These are phyloP conservation scores for Sarotherodon lohbergeri DNA, from an alignment of 2,113 vertebrate genomes.

Conservation along the genomic window DNA sequence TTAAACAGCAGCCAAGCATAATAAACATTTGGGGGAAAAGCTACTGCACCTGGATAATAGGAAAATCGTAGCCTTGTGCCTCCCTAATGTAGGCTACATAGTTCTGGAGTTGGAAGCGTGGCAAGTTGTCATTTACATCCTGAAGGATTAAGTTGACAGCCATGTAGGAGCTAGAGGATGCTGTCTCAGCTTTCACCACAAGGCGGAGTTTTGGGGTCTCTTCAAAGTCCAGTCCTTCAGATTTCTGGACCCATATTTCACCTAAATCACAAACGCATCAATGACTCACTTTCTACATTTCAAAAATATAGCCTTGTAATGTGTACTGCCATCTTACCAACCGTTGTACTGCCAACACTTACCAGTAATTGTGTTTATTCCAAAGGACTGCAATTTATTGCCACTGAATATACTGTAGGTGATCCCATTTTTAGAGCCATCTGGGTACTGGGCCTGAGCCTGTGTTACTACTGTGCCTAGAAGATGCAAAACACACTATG, in stretches of 20 bases:
- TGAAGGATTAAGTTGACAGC: constrained; percentile 88
- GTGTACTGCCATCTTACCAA: background rate
- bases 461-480: constrained; percentile 82
- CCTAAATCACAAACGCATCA: constrained; percentile 67
- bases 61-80: constrained; percentile 84
- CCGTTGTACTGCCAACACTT: background rate
- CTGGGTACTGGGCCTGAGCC: constrained; percentile 79
- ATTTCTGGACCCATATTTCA: constrained; percentile 85
- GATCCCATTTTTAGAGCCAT: constrained; percentile 82
- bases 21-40: constrained; percentile 9
- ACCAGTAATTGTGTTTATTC: constrained; percentile 88
- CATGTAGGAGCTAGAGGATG: constrained; percentile 83
- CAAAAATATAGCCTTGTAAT: background rate
- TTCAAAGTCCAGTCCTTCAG: constrained; percentile 87
- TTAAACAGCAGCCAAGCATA: constrained; percentile 33
- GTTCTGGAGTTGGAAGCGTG: constrained; percentile 90
- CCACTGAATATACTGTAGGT: constrained; percentile 93
- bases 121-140: constrained; percentile 92
- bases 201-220: constrained; percentile 84
- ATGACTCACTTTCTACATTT: background rate
- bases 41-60: constrained; percentile 83
- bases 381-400: constrained; percentile 82
- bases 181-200: constrained; percentile 91
- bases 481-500: background rate
- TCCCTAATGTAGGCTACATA: constrained; percentile 91